phyloP scores from a whole-genome alignment of 1,140 invertebrate genomes.

The Cotesia chilonis region DNA sequence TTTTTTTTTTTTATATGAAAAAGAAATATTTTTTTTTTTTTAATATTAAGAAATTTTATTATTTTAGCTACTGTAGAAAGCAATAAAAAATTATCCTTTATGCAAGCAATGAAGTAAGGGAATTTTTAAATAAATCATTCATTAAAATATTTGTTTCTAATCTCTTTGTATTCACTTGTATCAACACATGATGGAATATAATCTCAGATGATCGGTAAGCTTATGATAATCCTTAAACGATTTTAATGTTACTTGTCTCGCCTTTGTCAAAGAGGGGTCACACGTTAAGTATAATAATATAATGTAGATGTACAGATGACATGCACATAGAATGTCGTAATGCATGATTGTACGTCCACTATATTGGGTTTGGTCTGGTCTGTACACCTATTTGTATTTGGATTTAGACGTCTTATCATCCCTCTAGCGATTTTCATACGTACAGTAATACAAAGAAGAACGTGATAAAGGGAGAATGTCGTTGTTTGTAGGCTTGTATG shows the following conservation, averaged over 20 bases:
- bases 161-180: conserved; percentile 5
- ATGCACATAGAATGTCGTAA: conserved; percentile 2
- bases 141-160: not conserved
- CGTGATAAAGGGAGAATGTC: not conserved
- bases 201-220: conserved; percentile 1
- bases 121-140: not conserved
- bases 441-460: not conserved
- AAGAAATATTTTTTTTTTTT: conserved; percentile 3
- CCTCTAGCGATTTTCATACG: not conserved
- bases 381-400: conserved; percentile 21
- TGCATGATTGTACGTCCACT: not conserved
- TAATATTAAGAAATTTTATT: not conserved
- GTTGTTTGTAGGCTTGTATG: not conserved
- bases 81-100: not conserved
- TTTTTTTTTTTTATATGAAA: not conserved
- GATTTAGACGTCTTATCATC: conserved; percentile 15
- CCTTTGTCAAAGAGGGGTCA: not conserved
- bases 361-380: not conserved
- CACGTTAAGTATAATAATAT: conserved; percentile 9
- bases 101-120: not conserved
- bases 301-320: conserved; percentile 12
- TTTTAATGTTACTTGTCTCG: not conserved
- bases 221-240: conserved; percentile 17
- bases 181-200: conserved; percentile 4
- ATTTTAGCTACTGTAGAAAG: not conserved